A percentile compares a stretch with the other conserved stretches of the same genome.
Conservation (phyloP, 1,140 invertebrate species). For the Cyclargus thomasi region DNA sequence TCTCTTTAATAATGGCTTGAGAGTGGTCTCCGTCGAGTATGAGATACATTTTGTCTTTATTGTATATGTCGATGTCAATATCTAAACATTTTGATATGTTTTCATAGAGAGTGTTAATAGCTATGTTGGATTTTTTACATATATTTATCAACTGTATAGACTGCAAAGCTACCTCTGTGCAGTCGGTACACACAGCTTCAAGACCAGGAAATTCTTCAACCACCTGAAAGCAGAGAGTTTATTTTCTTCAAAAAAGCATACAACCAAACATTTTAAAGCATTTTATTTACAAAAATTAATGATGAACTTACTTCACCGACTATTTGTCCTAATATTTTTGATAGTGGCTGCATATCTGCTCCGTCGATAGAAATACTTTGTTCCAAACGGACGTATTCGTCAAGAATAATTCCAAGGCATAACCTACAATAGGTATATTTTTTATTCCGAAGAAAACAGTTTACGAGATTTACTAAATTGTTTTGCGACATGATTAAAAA, state of each 20-base stretch:
- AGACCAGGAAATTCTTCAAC: conserved; percentile 47
- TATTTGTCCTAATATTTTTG: conserved; percentile 40
- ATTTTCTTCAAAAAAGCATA: too few relatives aligned
- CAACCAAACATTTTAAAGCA: too few relatives aligned
- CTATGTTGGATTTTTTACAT: conserved; percentile 36
- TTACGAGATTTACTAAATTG: conserved; percentile 45
- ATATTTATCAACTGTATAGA: conserved; percentile 40
- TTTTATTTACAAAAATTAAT: background rate
- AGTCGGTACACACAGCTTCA: conserved; percentile 50
- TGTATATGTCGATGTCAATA: conserved; percentile 28
- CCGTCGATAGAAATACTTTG: conserved; percentile 39
- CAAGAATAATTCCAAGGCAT: conserved; percentile 48
- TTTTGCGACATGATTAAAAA: conserved; percentile 23
- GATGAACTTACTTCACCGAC: conserved; percentile 41
- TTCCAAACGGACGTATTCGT: conserved; percentile 47
- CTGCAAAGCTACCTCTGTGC: conserved; percentile 41
- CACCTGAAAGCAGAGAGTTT: conserved; percentile 37
- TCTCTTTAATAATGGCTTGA: conserved; percentile 37
- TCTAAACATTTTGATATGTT: conserved; percentile 36
- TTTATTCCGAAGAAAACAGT: conserved; percentile 46
- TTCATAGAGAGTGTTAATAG: conserved; percentile 41
- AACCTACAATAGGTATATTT: conserved; percentile 59
- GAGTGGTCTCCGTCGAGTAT: conserved; percentile 37
- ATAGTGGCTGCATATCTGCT: conserved; percentile 30
- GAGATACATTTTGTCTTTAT: conserved; percentile 35